Base-by-base conservation (phyloP, 30 jellyfish, hydroid and myxozoan genomes). In the Cassiopea xamachana region DNA sequence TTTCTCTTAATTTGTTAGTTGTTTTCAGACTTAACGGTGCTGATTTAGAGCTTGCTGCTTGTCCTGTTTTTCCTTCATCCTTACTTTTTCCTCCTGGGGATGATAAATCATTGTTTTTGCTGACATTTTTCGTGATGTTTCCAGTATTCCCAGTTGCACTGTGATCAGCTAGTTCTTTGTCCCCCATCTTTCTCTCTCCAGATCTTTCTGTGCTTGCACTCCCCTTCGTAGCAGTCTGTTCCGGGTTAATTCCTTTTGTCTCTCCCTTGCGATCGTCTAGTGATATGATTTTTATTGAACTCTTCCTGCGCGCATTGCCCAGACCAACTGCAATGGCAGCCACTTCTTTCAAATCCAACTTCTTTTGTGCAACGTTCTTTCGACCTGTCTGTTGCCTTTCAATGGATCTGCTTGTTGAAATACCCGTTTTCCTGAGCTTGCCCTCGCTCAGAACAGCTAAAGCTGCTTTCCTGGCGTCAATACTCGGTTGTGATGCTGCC, bases 241-340 rank as follows among this genome's bases (percentile, higher is more conserved):
- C 9, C 64, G 8, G 8, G 4, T 51, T 51, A 9, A 4, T 51
- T 51, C 64, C 58, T 43, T 10, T 55, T 71, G 19, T 19, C 6
- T 55, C 80, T 8, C 19, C 14, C 19, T 71, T 17, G 15, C 75
- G 44, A 75, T 15, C 51, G 10, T 58, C 86, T 43, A 39, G 17
- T 43, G 80, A 5, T 59, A 67, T 88, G 58, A 79, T 68, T 1
- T 88, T 88, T 46, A 77, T 4, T 3, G 81, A 81, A 19, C 85
- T 82, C 64, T 50, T 62, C 47, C 95, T 73, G 7, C 75, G 82
- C 44, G 51, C 62, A 46, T 88, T 49, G 44, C 95, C 76, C 1
- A 88, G 39, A 19, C 90, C 87, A 50, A 89, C 71, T 8, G 86
- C 90, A 1, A 77, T 51, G 82, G 27, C 74, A 46, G 95, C 95